phyloP scores from a whole-genome alignment of 2,888 invertebrate species.

The Tholera decimalis region DNA sequence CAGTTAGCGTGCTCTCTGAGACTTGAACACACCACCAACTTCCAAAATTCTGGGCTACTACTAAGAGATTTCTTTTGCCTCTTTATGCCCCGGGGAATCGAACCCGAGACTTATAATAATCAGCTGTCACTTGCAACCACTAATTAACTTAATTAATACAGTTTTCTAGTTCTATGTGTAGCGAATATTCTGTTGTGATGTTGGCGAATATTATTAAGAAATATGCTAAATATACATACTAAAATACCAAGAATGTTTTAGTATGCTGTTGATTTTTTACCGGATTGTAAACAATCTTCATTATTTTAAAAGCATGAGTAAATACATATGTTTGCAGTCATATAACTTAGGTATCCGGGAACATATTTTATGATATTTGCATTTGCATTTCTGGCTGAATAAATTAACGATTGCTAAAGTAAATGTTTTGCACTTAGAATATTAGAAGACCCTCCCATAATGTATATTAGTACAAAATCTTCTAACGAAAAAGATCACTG shows the following conservation, averaged over 20 bases:
- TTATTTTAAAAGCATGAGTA: slow-evolving; percentile 6
- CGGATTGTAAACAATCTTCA: slow-evolving; percentile 12
- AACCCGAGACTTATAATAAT: too few relatives aligned
- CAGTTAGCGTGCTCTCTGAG: too few relatives aligned
- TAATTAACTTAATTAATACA: too few relatives aligned
- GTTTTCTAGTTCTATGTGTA: not conserved
- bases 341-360: slow-evolving; percentile 3
- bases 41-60: too few relatives aligned
- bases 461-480: not conserved
- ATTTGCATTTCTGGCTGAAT: slow-evolving; percentile 13
- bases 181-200: not conserved
- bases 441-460: not conserved
- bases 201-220: too few relatives aligned
- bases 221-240: not conserved
- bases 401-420: slow-evolving; percentile 10
- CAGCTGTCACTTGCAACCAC: too few relatives aligned
- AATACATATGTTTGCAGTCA: slow-evolving; percentile 11
- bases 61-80: too few relatives aligned
- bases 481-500: not conserved
- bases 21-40: too few relatives aligned
- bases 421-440: slow-evolving; percentile 2
- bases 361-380: slow-evolving; percentile 23
- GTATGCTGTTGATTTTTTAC: not conserved
- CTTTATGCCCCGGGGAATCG: too few relatives aligned
- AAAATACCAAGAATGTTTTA: not conserved